Conservation (phyloP, 2,888 invertebrate genomes). For the Catocala fraxini region DNA sequence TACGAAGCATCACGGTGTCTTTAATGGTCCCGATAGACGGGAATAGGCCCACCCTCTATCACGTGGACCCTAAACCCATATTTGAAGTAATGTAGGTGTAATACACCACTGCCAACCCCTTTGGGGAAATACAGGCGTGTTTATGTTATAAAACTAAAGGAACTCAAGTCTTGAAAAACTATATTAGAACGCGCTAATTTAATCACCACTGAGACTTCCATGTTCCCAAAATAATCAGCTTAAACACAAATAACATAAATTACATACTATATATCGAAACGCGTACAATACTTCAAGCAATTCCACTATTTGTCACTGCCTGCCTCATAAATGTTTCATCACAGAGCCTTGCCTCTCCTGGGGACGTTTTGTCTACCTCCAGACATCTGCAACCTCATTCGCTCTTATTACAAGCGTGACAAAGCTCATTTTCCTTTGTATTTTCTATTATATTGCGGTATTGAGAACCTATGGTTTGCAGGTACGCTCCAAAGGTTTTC, state of each 20-base stretch:
- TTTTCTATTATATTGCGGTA: slow-evolving; percentile 9
- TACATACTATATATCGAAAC: slow-evolving; percentile 22
- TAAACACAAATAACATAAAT: slow-evolving; percentile 9
- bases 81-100: too few relatives aligned
- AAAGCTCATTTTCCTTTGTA: slow-evolving; percentile 32
- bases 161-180: too few relatives aligned
- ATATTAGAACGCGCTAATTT: neutral
- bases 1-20: too few relatives aligned
- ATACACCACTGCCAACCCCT: too few relatives aligned
- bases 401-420: slow-evolving; percentile 29
- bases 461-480: slow-evolving; percentile 18
- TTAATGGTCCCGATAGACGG: too few relatives aligned
- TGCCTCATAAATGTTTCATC: slow-evolving; percentile 54
- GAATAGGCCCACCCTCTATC: too few relatives aligned
- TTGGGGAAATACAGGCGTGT: too few relatives aligned
- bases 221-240: slow-evolving; percentile 2
- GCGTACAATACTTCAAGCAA: slow-evolving; percentile 37
- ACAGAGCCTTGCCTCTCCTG: slow-evolving; percentile 38
- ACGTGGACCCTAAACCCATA: too few relatives aligned
- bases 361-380: slow-evolving; percentile 38
- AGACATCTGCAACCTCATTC: slow-evolving; percentile 26
- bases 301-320: slow-evolving; percentile 51
- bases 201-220: neutral
- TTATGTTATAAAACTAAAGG: too few relatives aligned
- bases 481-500: slow-evolving; percentile 26